phyloP scores from a whole-genome alignment of 2,888 invertebrate species.

The Clitarchus hookeri region DNA sequence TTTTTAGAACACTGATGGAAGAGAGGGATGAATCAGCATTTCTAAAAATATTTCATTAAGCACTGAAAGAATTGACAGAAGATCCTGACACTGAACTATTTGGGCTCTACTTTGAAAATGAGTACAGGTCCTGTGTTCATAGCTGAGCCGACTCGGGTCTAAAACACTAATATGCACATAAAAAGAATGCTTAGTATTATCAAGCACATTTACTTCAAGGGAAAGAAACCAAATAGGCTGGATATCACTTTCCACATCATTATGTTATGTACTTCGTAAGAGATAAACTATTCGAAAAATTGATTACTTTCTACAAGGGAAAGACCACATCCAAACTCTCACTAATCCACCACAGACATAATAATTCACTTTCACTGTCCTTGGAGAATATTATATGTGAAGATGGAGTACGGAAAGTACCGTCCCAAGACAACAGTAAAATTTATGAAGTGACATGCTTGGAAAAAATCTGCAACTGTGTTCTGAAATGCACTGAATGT shows the following conservation, averaged over 20 bases:
- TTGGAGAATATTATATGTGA: not conserved
- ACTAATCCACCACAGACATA: not conserved
- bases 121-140: constrained; percentile 19
- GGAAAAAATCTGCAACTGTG: too few species aligned
- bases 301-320: not conserved
- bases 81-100: too few species aligned
- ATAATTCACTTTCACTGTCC: not conserved
- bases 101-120: constrained; percentile 25
- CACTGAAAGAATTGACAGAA: too few species aligned
- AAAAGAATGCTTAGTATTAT: not conserved
- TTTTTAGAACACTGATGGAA: too few species aligned
- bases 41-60: too few species aligned
- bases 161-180: not conserved
- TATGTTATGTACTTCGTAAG: constrained; percentile 21
- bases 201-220: not conserved
- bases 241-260: constrained; percentile 4
- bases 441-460: too few species aligned
- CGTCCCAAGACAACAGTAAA: too few species aligned
- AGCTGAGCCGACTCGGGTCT: not conserved
- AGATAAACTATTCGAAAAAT: not conserved
- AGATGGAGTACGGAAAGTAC: constrained; percentile 3
- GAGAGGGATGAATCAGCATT: too few species aligned
- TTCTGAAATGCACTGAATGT: too few species aligned
- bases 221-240: constrained; percentile 22
- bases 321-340: not conserved